phyloP scores from a whole-genome alignment of 2,888 invertebrate genomes.

The Helicoverpa assulta region DNA sequence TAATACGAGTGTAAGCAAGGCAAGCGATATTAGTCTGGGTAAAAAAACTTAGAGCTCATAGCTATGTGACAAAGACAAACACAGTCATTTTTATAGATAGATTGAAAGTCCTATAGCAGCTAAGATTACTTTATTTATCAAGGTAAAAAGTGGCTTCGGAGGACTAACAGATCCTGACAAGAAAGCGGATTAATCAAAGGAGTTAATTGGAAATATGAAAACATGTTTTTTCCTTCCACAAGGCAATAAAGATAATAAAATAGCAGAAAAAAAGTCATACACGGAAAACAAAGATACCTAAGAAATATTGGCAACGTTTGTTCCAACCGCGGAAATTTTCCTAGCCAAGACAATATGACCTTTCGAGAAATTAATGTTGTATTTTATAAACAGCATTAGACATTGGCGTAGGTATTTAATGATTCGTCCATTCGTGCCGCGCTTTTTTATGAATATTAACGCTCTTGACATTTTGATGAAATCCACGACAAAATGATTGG shows the following conservation, averaged over 20 bases:
- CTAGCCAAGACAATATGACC: conserved; percentile 61
- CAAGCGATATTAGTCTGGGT: not conserved
- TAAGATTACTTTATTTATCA: no score
- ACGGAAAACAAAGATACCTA: conserved; percentile 5
- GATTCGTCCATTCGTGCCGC: conserved; percentile 47
- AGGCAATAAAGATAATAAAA: conserved; percentile 1
- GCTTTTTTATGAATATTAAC: conserved; percentile 57
- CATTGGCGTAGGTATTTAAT: conserved; percentile 59
- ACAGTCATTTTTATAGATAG: no score
- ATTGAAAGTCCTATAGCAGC: no score
- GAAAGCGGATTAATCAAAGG: no score
- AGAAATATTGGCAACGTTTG: conserved; percentile 12
- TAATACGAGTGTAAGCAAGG: not conserved
- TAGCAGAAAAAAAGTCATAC: conserved; percentile 19
- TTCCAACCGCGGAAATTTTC: conserved; percentile 59
- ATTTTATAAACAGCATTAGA: conserved; percentile 58
- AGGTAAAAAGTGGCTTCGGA: no score
- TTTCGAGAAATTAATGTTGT: conserved; percentile 66
- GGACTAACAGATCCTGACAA: no score
- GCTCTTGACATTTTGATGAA: conserved; percentile 62
- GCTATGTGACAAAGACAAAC: no score
- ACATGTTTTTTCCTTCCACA: no score
- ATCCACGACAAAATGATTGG: conserved; percentile 51
- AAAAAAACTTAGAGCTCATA: no score
- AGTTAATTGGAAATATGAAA: not conserved